Percentiles rank a stretch among this genome's conserved stretches.
Conservation (phyloP, 2,113 vertebrate species). For the Cynoglossus semilaevis region DNA sequence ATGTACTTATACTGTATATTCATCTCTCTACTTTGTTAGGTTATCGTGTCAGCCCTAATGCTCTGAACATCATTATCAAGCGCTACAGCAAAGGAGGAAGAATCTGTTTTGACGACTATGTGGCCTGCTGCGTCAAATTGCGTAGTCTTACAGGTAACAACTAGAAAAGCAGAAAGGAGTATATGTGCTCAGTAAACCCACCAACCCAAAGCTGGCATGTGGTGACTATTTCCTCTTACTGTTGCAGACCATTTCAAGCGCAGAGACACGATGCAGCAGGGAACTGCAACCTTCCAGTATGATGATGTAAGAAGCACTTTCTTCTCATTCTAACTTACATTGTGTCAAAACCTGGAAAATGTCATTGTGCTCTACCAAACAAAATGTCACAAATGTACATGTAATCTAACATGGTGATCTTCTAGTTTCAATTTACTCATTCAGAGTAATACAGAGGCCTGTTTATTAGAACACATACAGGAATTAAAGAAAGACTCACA, state of each 20-base stretch:
- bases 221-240: conserved; percentile 19
- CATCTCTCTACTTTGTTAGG: conserved; percentile 61
- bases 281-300: conserved; percentile 83
- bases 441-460: no score
- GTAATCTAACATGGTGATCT: no score
- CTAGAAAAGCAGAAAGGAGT: background rate
- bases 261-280: conserved; percentile 86
- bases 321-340: no score
- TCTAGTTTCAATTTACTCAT: no score
- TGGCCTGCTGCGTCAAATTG: conserved; percentile 89
- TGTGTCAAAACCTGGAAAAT: no score
- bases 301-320: conserved; percentile 82
- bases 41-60: conserved; percentile 82
- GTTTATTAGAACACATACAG: no score
- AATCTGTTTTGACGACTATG: conserved; percentile 90
- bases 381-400: no score
- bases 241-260: conserved; percentile 81
- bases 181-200: background rate
- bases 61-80: conserved; percentile 78
- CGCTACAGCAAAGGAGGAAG: conserved; percentile 85
- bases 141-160: conserved; percentile 82
- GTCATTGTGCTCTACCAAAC: no score
- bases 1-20: background rate
- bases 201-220: background rate
- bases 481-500: no score